Evolutionary conservation across 2,888 invertebrate genomes (phyloP), one percentile per base, ranked within the genome.

Genomic region (Craniophora ligustri): DNA sequence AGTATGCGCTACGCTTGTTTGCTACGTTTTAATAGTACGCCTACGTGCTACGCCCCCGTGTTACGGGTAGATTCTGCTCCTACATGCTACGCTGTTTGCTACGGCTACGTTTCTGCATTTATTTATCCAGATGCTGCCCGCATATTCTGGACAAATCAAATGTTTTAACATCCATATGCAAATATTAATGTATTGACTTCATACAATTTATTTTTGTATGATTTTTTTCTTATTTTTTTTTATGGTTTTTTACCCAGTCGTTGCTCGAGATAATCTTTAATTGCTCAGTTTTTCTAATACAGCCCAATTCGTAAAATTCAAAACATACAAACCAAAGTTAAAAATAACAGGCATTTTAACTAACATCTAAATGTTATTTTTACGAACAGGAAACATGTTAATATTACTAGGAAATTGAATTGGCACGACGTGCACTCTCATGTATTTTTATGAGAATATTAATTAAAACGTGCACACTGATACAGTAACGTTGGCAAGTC

Each of bases 381-480:
- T 13, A 23, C 15, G 4, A 16, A 28, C 26, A 46, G 30, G 44
- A 59, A 56, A 47, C 10, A 44, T 32, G 6, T 3, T n/a, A n/a
- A 26, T 26, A n/a, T 26, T 2, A 26, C n/a, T 3, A 26, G 15
- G 11, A 34, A 63, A 58, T 63, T 55, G 48, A 68, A 64, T 68
- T 68, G 64, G 46, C 59, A 53, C 44, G 36, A 49, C 26, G 39
- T 26, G 49, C 14, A 26, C 13, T 21, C 28, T 28, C 32, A 26
- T 48, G 6, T 32, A 11, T 32, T 30, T 49, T 46, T 47, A 21
- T 36, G 2, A 45, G 48, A 42, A 44, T 51, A 53, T 57, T 49
- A 63, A 66, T 66, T 66, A 53, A 57, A 66, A 46, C 67, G 14
- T 28, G 18, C 39, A 28, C 23, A 32, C n/a, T 16, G 21, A 11